Percentiles rank a stretch among this genome's conserved stretches.
Conservation (phyloP, 1,140 invertebrate species). For the Teleopsis dalmanni region DNA sequence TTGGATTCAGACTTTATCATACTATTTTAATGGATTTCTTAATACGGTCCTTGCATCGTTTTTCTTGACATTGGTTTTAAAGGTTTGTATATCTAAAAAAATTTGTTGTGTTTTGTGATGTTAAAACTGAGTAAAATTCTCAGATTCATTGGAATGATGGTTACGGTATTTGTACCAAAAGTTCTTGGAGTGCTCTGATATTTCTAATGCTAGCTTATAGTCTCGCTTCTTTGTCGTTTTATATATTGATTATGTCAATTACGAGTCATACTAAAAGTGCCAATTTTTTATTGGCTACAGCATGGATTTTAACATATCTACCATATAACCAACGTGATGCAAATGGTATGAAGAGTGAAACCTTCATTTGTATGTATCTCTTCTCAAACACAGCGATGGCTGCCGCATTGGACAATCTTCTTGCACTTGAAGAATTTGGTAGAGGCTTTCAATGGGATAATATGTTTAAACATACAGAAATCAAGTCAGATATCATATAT, state of each 20-base stretch:
- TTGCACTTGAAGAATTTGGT: slow-evolving; percentile 14
- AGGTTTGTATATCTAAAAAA: no score
- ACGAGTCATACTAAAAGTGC: slow-evolving; percentile 13
- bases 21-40: no score
- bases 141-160: slow-evolving; percentile 24
- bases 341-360: neutral
- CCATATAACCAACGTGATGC: slow-evolving; percentile 15
- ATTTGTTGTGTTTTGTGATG: no score
- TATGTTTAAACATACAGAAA: neutral
- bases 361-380: slow-evolving; percentile 1
- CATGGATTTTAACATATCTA: slow-evolving; percentile 24
- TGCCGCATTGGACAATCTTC: slow-evolving; percentile 12
- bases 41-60: no score
- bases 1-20: no score
- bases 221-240: slow-evolving; percentile 11
- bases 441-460: neutral
- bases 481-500: neutral
- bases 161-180: slow-evolving; percentile 16
- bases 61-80: no score
- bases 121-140: no score
- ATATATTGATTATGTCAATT: slow-evolving; percentile 24
- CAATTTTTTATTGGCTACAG: slow-evolving; percentile 11
- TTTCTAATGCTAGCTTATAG: slow-evolving; percentile 17
- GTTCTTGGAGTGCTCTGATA: slow-evolving; percentile 16
- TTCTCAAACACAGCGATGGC: slow-evolving; percentile 22